Conservation (phyloP, 2,888 invertebrate species). For the Nephrotoma appendiculata region DNA sequence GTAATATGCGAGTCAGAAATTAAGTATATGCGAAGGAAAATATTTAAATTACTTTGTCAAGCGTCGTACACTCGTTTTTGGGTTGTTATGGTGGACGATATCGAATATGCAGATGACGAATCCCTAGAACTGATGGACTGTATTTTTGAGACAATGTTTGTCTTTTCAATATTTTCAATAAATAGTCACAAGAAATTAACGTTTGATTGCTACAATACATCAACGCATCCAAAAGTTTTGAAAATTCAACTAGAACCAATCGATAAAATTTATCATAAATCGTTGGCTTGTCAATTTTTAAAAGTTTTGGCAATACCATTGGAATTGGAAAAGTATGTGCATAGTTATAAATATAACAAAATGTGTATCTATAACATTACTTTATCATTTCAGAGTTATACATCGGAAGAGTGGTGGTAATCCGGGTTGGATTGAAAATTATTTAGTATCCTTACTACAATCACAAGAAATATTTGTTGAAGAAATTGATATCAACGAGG, state of each 20-base stretch:
- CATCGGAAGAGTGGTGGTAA: slow-evolving; percentile 45
- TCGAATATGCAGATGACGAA: slow-evolving; percentile 39
- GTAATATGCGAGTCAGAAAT: slow-evolving; percentile 18
- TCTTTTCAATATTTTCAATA: slow-evolving; percentile 28
- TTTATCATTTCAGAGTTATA: slow-evolving; percentile 30
- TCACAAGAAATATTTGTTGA: slow-evolving; percentile 30
- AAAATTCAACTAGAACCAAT: slow-evolving; percentile 35
- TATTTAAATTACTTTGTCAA: slow-evolving; percentile 32
- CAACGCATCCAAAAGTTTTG: slow-evolving; percentile 20
- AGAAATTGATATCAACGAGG: slow-evolving; percentile 19
- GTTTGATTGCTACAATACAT: slow-evolving; percentile 9
- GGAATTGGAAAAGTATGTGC: slow-evolving; percentile 45
- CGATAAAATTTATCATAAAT: slow-evolving; percentile 43
- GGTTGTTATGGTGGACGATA: slow-evolving; percentile 20
- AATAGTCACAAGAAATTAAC: slow-evolving; percentile 9
- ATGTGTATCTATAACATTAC: slow-evolving; percentile 20
- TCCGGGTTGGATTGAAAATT: slow-evolving; percentile 54
- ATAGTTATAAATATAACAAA: background rate
- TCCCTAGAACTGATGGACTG: slow-evolving; percentile 37
- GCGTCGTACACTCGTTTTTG: slow-evolving; percentile 21
- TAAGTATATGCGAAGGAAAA: slow-evolving; percentile 20
- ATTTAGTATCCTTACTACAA: slow-evolving; percentile 42
- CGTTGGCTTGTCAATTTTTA: slow-evolving; percentile 46
- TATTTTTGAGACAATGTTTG: slow-evolving; percentile 32
- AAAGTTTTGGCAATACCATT: slow-evolving; percentile 45